Percentiles rank a stretch among this genome's conserved stretches.
phyloP scores from a whole-genome alignment of 2,888 invertebrate genomes.

The Lithodes maja region DNA sequence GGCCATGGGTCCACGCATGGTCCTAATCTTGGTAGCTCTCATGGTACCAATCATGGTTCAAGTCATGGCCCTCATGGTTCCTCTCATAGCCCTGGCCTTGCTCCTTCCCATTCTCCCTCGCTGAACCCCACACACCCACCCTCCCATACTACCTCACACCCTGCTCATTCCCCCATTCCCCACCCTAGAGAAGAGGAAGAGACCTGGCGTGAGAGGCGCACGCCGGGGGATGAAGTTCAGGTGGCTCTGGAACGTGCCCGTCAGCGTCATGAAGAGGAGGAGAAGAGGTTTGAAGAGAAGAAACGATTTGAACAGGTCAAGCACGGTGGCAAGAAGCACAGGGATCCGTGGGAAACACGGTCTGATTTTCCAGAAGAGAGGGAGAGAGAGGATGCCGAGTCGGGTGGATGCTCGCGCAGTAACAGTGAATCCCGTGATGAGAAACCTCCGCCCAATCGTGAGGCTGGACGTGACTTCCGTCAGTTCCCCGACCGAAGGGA shows the following conservation, averaged over 20 bases:
- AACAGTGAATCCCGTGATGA: slow-evolving; percentile 75
- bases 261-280: slow-evolving; percentile 91
- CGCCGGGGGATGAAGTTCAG: slow-evolving; percentile 84
- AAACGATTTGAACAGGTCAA: slow-evolving; percentile 81
- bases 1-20: slow-evolving; percentile 21
- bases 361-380: slow-evolving; percentile 44
- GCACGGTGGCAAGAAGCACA: slow-evolving; percentile 41
- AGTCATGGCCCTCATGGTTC: slow-evolving; percentile 13
- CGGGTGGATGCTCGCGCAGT: slow-evolving; percentile 70
- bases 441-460: slow-evolving; percentile 65
- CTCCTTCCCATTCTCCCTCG: slow-evolving; percentile 38
- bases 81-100: neutral
- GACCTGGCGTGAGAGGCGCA: slow-evolving; percentile 83
- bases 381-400: slow-evolving; percentile 60
- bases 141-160: slow-evolving; percentile 39
- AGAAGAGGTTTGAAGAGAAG: slow-evolving; percentile 77
- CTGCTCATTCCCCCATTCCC: slow-evolving; percentile 40
- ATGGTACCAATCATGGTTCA: neutral
- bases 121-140: slow-evolving; percentile 44
- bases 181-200: slow-evolving; percentile 79
- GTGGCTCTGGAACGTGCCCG: slow-evolving; percentile 88
- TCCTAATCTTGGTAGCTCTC: slow-evolving; percentile 20
- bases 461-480: slow-evolving; percentile 50
- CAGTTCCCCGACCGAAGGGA: slow-evolving; percentile 56
- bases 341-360: slow-evolving; percentile 53